Base-by-base conservation (phyloP, 1,140 invertebrate genomes). In the Platorchestia sp. region DNA sequence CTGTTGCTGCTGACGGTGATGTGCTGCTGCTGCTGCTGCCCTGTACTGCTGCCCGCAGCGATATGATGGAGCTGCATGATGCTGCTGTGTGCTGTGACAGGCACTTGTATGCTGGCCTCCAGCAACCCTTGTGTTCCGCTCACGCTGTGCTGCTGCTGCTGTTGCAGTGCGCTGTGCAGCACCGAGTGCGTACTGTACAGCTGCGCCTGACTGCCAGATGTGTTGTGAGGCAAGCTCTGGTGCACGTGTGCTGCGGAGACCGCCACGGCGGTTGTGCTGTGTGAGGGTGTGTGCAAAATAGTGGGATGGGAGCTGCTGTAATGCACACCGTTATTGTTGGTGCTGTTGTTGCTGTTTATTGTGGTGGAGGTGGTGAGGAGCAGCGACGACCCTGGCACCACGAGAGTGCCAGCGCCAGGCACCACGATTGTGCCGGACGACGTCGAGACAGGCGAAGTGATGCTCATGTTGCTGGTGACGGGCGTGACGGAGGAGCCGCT, bases 51-150 rank as follows among this genome's bases (percentile, higher is more conserved):
- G 19, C 43, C 41, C 5, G 91, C 91, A 45, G 91, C 44, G 43
- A 93, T 93, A 40, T 93, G 91, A 40, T 93, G 91, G 44, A 93
- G 45, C 45, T 93, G 91, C 91, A 93, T 45, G 91, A 93, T 47
- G 91, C 16, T 47, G 45, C 44, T 93, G 45, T 93, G 91, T 14
- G 45, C 91, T 0, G 91, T 93, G 0, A 45, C 91, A 47, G 91
- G 91, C 43, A 93, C 91, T 16, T 90, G 87, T 43, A 90, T 90
- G 27, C 44, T 42, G 87, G 41, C 44, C 14, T 90, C 87, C 41
- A 90, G 87, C 3, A 90, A 41, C 19, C 87, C 87, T 41, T 90
- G 59, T 75, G 59, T 75, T 10, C 14, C 59, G 36, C 59, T 75
- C 59, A 10, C 59, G 59, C 59, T 75, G 59, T 75, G 59, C 59